These are phyloP conservation scores for Mormyrus lacerda DNA, from an alignment of 2,113 vertebrate species.

Conservation along the genomic window DNA sequence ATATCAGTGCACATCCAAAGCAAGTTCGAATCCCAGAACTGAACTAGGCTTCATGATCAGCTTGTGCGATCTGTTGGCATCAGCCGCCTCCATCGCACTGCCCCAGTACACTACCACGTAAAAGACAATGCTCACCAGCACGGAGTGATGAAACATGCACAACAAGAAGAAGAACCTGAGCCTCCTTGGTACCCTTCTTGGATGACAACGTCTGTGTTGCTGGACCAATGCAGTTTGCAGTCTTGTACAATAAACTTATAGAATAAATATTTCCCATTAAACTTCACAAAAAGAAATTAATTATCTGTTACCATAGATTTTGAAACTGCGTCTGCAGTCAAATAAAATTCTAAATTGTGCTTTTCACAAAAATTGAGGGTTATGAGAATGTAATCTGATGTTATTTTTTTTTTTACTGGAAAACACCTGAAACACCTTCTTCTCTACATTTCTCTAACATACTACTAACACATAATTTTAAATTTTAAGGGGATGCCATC, in stretches of 20 bases:
- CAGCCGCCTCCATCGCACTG: not conserved
- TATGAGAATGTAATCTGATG: not conserved
- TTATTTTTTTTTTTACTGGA: not conserved
- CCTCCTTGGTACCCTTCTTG: not conserved
- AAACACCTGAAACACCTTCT: not conserved
- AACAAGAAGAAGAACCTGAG: not conserved
- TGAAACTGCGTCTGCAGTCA: not conserved
- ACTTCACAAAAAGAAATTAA: slow-evolving; percentile 37
- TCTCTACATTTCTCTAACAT: not conserved
- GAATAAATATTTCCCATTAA: not conserved
- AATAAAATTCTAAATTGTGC: not conserved
- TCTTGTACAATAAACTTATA: slow-evolving; percentile 43
- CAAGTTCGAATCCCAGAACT: too few relatives aligned
- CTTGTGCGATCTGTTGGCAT: too few relatives aligned
- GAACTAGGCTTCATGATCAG: too few relatives aligned
- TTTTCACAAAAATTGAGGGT: not conserved
- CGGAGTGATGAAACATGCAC: too few relatives aligned
- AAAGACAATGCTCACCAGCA: too few relatives aligned
- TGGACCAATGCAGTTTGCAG: too few relatives aligned
- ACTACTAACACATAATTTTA: not conserved
- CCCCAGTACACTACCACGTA: too few relatives aligned
- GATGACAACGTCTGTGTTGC: slow-evolving; percentile 8
- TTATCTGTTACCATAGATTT: slow-evolving; percentile 28
- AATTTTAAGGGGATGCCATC: not conserved
- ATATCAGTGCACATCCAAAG: too few relatives aligned